Evolutionary conservation across 1,140 invertebrate genomes (phyloP).

Genomic region (Brachionus rubens): DNA sequence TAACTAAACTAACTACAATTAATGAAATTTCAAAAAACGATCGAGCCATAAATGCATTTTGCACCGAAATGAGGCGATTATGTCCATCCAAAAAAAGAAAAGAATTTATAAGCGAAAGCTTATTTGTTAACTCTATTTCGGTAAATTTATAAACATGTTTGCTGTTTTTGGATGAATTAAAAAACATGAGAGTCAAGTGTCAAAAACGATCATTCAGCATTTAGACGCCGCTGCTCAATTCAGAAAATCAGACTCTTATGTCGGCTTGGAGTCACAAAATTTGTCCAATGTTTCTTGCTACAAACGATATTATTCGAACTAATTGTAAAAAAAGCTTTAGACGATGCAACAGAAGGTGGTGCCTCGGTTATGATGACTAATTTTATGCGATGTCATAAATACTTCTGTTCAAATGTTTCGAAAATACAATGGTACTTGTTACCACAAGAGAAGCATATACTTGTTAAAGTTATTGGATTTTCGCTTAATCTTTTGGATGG

Average conservation of each 20-base stretch:
- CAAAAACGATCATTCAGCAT: conserved; percentile 98
- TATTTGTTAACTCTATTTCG: conserved; percentile 95
- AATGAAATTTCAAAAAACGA: conserved; percentile 85
- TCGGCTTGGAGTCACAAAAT: conserved; percentile 84
- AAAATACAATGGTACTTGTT: conserved; percentile 94
- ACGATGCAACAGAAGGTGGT: conserved; percentile 17
- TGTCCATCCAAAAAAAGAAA: conserved; percentile 74
- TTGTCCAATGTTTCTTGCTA: conserved; percentile 97
- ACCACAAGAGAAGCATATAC: conserved; percentile 95
- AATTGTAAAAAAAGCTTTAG: conserved; percentile 64
- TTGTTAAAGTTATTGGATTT: conserved; percentile 98
- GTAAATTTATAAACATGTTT: conserved; percentile 99
- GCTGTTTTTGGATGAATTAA: conserved; percentile 95
- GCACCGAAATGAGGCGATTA: conserved; percentile 85
- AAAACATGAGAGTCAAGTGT: conserved; percentile 99
- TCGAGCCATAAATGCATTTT: conserved; percentile 79
- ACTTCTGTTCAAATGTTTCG: conserved; percentile 97
- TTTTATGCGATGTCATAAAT: conserved; percentile 92
- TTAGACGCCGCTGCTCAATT: conserved; percentile 66
- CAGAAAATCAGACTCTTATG: conserved; percentile 39
- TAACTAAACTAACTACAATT: conserved; percentile 92
- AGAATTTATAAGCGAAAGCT: conserved; percentile 97
- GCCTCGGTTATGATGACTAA: conserved; percentile 80
- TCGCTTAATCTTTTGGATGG: conserved; percentile 94
- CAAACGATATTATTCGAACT: conserved; percentile 95